These are phyloP conservation scores for Etheostoma perlongum DNA, from an alignment of 2,797 vertebrate genomes.

Conservation along the genomic window DNA sequence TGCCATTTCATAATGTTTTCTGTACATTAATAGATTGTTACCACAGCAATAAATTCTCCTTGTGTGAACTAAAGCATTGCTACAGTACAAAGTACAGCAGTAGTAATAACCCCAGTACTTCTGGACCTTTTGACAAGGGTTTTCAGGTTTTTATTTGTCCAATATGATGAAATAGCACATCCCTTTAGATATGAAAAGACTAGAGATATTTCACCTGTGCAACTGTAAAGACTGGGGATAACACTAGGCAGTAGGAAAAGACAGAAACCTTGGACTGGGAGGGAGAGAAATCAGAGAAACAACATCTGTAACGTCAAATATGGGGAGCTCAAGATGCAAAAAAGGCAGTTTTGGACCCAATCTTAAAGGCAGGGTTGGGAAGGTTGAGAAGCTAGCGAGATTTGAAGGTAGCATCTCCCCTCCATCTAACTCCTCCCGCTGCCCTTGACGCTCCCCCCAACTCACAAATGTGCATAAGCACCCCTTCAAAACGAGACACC, in stretches of 20 bases:
- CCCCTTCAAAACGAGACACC: too few relatives aligned
- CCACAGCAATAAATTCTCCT: neutral
- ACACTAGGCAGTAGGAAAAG: neutral
- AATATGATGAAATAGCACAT: neutral
- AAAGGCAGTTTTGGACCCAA: neutral
- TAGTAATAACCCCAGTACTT: neutral
- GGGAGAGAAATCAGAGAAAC: neutral
- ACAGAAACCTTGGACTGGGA: neutral
- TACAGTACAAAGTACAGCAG: neutral
- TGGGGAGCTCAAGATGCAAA: neutral
- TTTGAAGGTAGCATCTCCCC: too few relatives aligned
- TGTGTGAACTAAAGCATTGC: constrained; percentile 1
- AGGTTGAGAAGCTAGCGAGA: too few relatives aligned
- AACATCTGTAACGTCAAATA: neutral
- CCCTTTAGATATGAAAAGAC: neutral
- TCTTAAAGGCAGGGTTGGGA: too few relatives aligned
- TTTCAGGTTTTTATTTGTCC: neutral
- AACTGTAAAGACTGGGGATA: neutral
- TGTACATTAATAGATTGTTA: constrained; percentile 2
- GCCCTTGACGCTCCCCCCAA: too few relatives aligned
- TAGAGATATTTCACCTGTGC: neutral
- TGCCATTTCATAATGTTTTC: constrained; percentile 32
- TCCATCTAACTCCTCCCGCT: too few relatives aligned
- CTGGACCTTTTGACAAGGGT: neutral
- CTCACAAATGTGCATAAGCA: too few relatives aligned